Conservation (phyloP, 2,113 vertebrate genomes). For the Bombycilla garrulus region DNA sequence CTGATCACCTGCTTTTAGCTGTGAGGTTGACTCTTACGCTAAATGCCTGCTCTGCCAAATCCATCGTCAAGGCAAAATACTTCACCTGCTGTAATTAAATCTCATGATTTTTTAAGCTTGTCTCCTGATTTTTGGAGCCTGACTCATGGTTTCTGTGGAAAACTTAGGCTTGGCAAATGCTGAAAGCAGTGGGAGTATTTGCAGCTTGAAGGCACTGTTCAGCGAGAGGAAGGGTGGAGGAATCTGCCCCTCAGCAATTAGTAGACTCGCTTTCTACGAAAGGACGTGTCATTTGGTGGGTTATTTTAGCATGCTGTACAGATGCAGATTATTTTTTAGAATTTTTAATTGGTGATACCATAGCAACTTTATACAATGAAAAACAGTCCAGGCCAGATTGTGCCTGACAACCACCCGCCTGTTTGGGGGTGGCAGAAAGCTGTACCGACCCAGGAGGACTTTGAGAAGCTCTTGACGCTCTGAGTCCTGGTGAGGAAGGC, state of each 20-base stretch:
- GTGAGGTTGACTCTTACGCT: neutral
- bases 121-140: constrained; percentile 53
- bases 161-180: constrained; percentile 57
- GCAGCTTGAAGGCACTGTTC: constrained; percentile 65
- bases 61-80: neutral
- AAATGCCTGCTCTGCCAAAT: neutral
- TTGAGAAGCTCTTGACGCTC: neutral
- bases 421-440: constrained; percentile 64
- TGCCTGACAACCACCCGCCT: constrained; percentile 62
- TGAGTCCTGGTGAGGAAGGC: neutral
- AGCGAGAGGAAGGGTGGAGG: constrained; percentile 54
- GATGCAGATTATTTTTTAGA: constrained; percentile 71
- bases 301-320: constrained; percentile 71
- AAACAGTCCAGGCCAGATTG: constrained; percentile 65
- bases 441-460: constrained; percentile 21
- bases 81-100: constrained; percentile 47
- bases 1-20: constrained; percentile 28
- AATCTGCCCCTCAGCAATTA: constrained; percentile 70
- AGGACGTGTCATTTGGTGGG: constrained; percentile 67
- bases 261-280: constrained; percentile 67
- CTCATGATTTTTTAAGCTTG: constrained; percentile 52
- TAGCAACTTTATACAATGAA: constrained; percentile 71
- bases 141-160: constrained; percentile 64
- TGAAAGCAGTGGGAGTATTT: constrained; percentile 65
- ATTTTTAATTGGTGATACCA: constrained; percentile 69